A percentile compares a stretch with the other conserved stretches of the same genome.
phyloP scores from a whole-genome alignment of 2,113 vertebrate species.

The Perca schrenkii region DNA sequence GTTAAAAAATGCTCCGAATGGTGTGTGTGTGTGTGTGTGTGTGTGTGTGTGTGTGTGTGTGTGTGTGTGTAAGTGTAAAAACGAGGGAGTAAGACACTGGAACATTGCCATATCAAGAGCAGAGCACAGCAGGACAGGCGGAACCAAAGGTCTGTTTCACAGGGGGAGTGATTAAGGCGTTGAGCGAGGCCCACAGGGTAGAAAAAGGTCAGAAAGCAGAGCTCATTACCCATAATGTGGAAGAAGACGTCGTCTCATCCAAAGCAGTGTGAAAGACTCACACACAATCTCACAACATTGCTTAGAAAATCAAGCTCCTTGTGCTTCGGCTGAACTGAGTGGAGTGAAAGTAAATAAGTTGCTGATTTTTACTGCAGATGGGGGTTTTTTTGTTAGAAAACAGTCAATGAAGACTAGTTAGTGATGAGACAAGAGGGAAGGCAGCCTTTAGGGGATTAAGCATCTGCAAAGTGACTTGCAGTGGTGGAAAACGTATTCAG shows the following conservation, averaged over 20 bases:
- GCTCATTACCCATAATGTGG: conserved; percentile 66
- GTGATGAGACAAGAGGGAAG: background rate
- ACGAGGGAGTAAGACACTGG: conserved; percentile 29
- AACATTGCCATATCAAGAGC: conserved; percentile 53
- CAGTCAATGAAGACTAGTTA: background rate
- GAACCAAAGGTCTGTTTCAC: conserved; percentile 64
- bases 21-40: background rate
- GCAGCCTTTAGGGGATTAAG: background rate
- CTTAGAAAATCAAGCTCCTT: conserved; percentile 33
- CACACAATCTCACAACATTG: conserved; percentile 18
- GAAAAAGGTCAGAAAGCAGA: conserved; percentile 52
- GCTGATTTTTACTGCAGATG: conserved; percentile 18
- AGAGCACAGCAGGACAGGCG: conserved; percentile 45
- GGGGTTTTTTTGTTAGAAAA: conserved; percentile 9
- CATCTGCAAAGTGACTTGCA: background rate
- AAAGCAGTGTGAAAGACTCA: conserved; percentile 9
- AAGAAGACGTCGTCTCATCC: conserved; percentile 38
- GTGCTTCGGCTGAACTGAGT: conserved; percentile 10
- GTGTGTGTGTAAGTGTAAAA: background rate
- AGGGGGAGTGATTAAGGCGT: conserved; percentile 63
- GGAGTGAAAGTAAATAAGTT: conserved; percentile 3
- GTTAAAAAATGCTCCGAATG: background rate
- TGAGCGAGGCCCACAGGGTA: conserved; percentile 44
- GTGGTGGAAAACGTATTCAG: no score
- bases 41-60: conserved; percentile 2